These are phyloP conservation scores for Crypturellus tataupa DNA, from an alignment of 2,797 vertebrate genomes.

Conservation along the genomic window DNA sequence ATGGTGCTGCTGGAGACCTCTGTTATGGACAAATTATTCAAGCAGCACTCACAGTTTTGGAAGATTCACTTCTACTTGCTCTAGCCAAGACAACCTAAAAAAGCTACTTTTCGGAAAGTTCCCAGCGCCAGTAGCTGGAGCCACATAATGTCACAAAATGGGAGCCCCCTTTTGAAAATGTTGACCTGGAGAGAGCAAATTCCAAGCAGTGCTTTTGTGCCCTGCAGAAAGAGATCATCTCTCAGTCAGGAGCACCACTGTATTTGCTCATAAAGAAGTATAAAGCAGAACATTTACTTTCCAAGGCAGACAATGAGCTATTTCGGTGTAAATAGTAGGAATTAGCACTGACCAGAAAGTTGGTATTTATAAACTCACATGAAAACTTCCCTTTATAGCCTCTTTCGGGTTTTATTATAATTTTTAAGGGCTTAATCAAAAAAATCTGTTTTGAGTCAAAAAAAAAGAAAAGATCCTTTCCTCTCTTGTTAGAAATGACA, in stretches of 20 bases:
- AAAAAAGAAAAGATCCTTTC: background rate
- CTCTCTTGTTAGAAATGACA: background rate
- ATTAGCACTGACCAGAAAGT: background rate
- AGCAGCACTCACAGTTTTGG: background rate
- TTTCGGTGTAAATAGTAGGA: background rate
- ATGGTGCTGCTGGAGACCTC: background rate
- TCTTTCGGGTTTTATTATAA: background rate
- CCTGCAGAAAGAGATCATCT: fast-evolving
- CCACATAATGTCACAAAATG: background rate
- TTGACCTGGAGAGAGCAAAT: background rate
- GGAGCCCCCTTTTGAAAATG: background rate
- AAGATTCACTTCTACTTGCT: background rate
- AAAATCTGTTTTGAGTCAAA: background rate
- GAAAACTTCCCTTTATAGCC: background rate
- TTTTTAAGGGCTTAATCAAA: background rate
- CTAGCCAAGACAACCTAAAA: background rate
- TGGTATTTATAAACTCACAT: background rate
- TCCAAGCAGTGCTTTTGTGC: background rate
- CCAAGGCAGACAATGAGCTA: background rate
- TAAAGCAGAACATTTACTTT: background rate
- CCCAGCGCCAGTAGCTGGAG: background rate
- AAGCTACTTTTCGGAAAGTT: background rate
- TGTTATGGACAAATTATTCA: background rate
- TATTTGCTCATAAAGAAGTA: background rate
- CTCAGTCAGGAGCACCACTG: background rate